Evolutionary conservation across 2,113 vertebrate genomes (phyloP).

Genomic region (Chloropsis hardwickii): DNA sequence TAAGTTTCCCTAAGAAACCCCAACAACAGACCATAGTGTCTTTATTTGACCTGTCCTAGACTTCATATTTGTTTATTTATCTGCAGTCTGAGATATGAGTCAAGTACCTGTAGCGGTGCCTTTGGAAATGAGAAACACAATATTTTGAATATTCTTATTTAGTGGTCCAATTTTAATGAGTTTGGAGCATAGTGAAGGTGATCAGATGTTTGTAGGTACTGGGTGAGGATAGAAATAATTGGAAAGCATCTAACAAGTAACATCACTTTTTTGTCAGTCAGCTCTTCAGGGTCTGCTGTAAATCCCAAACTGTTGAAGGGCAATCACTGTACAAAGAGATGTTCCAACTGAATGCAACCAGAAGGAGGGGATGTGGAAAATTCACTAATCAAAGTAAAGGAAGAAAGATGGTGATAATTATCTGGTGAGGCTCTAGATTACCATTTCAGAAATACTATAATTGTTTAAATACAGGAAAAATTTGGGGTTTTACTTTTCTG

Average conservation of each 20-base stretch:
- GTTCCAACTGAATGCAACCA: background rate
- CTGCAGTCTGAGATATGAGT: background rate
- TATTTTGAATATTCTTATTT: background rate
- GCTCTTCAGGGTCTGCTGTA: background rate
- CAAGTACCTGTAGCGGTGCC: background rate
- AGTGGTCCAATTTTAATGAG: background rate
- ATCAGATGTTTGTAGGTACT: background rate
- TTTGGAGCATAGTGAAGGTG: background rate
- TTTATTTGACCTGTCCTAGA: background rate
- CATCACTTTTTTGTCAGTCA: background rate
- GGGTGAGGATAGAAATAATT: background rate
- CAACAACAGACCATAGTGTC: background rate
- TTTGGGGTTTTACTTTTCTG: background rate
- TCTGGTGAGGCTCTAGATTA: background rate
- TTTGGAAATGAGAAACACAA: background rate
- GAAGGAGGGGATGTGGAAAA: background rate
- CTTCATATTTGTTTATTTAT: background rate
- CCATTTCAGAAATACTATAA: background rate
- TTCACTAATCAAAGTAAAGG: background rate
- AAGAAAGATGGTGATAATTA: background rate
- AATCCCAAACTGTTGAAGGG: background rate
- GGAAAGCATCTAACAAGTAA: background rate
- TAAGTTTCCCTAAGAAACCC: no score
- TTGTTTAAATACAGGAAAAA: background rate
- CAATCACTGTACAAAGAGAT: background rate